phyloP scores from a whole-genome alignment of 2,113 vertebrate species.

The Callipepla californica region DNA sequence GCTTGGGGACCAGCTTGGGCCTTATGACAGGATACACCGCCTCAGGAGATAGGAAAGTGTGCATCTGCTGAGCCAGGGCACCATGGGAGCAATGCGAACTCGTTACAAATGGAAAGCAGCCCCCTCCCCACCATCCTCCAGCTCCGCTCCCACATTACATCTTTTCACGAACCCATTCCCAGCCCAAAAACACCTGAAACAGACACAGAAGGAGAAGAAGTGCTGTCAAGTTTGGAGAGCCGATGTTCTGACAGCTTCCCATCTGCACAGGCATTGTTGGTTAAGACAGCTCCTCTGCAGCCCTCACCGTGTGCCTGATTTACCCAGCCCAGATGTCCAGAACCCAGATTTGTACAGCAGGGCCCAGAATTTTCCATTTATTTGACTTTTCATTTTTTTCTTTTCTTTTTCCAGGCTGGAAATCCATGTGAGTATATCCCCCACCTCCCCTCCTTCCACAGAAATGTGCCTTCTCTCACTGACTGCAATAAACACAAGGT shows the following conservation, averaged over 20 bases:
- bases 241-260: neutral
- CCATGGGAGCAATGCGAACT: neutral
- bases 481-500: neutral
- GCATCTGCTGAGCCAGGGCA: neutral
- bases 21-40: neutral
- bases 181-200: neutral
- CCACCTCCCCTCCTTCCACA: neutral
- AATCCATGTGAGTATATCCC: neutral
- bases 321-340: neutral
- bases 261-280: neutral
- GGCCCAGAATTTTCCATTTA: neutral
- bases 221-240: neutral
- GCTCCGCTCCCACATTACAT: neutral
- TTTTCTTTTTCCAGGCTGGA: neutral
- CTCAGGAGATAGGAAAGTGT: neutral
- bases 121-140: neutral
- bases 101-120: neutral
- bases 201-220: neutral
- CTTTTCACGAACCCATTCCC: neutral
- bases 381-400: neutral
- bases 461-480: neutral
- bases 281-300: neutral
- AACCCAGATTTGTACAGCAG: neutral
- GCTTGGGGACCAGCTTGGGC: neutral
- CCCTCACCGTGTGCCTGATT: neutral